Evolutionary conservation across 2,888 invertebrate genomes (phyloP), one percentile per base, ranked within the genome.

Genomic region (Atherix ibis): DNA sequence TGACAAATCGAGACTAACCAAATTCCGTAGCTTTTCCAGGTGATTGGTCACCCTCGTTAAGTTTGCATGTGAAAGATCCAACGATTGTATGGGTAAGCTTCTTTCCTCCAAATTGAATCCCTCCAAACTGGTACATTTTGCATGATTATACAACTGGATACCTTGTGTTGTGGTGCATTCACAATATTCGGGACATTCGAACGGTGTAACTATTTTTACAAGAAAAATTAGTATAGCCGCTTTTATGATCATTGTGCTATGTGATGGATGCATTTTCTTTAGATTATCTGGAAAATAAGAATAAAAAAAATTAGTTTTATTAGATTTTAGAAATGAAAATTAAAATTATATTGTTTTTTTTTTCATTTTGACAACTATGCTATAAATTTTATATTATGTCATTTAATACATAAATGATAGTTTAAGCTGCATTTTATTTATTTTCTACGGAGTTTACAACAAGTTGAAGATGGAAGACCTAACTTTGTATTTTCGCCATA

Each of bases 31-130:
- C 43, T 67, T 66, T 42, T 67, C 66, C 42, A 76, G 58, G 47
- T 69, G 66, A 17, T 6, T 69, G 62, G 46, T 66, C 59, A 68
- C 51, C 40, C 73, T 68, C 2, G 66, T 66, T 38, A 78, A 65
- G 35, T 67, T 66, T 51, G 73, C 68, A 46, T 68, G 64, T 13
- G 77, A 76, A 36, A 78, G 61, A 54, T 76, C 75, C 34, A 78
- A 48, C 44, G 60, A 60, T 48, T 60, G 58, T 46, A 62, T 48
- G 31, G 58, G 54, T 34, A 53, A 44, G 32, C 40, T 40, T 36
- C 41, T 46, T 17, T 47, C 42, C 10, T 49, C 43, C 3, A 37
- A 35, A 25, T 36, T 37, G 22, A 62, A 35, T 16, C 55, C 55
- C 19, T 47, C 43, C 2, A 56, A 43, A 40, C 53, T 56, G 15